Conservation (phyloP, 2,888 invertebrate genomes). For the Agrotis clavis region DNA sequence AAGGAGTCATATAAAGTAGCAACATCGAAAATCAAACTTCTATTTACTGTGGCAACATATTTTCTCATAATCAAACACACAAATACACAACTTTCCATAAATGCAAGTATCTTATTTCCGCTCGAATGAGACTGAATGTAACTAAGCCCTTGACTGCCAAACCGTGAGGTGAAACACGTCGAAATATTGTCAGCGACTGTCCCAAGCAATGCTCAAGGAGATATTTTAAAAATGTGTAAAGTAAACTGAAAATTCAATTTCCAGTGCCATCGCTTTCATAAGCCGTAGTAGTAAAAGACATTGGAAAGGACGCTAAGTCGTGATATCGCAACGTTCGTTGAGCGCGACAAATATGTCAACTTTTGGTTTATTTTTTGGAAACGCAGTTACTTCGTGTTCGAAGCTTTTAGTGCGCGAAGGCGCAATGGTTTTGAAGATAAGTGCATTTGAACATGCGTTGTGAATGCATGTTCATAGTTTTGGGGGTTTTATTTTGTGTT, state of each 20-base stretch:
- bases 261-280: constrained; percentile 55
- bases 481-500: not conserved
- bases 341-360: constrained; percentile 54
- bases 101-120: constrained; percentile 44
- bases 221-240: constrained; percentile 59
- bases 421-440: constrained; percentile 35
- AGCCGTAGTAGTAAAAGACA: constrained; percentile 58
- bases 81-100: constrained; percentile 3
- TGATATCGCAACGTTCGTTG: constrained; percentile 44
- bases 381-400: constrained; percentile 43
- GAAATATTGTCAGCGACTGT: constrained; percentile 48
- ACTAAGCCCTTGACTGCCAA: constrained; percentile 17
- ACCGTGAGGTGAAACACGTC: constrained; percentile 20
- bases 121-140: constrained; percentile 30
- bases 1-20: constrained; percentile 2
- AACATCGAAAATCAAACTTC: not conserved
- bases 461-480: constrained; percentile 8
- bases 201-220: constrained; percentile 18
- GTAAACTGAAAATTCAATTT: constrained; percentile 65
- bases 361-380: constrained; percentile 50
- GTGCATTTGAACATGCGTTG: constrained; percentile 19
- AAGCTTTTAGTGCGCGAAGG: constrained; percentile 45
- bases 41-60: not conserved
- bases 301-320: constrained; percentile 56
- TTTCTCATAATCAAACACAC: not conserved